Conservation (phyloP, 2,888 invertebrate genomes). For the Dasysyrphus albostriatus region DNA sequence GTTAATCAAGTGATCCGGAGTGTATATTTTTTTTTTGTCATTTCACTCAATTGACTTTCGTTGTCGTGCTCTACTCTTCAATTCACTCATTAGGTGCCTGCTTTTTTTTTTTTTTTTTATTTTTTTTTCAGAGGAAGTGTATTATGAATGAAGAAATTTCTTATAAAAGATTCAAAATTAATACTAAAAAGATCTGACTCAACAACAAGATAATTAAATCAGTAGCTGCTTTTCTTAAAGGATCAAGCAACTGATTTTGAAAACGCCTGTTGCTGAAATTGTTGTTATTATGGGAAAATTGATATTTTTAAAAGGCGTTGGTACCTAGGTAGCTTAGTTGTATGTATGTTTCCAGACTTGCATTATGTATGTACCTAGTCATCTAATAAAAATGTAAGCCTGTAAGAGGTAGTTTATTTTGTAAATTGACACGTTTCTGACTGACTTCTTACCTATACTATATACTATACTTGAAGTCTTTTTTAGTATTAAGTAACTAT, state of each 20-base stretch:
- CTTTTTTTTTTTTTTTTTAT: neutral
- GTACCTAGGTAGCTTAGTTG: no score
- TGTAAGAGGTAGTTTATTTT: no score
- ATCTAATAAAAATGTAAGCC: no score
- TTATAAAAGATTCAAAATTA: neutral
- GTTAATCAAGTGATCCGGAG: neutral
- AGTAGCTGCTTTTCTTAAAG: neutral
- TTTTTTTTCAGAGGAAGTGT: neutral
- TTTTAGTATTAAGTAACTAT: no score
- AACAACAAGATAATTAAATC: slow-evolving; percentile 14
- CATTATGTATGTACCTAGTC: no score
- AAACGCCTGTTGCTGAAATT: neutral
- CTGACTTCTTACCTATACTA: no score
- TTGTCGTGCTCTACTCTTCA: neutral
- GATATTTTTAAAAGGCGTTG: no score
- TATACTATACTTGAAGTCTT: no score
- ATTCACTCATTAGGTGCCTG: neutral
- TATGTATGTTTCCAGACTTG: no score
- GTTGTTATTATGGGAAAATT: neutral
- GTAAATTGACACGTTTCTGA: no score
- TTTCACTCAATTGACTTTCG: slow-evolving; percentile 3
- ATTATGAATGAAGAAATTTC: slow-evolving; percentile 3
- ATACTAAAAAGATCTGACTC: neutral
- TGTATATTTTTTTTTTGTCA: neutral
- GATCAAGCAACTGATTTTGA: neutral